phyloP scores from a whole-genome alignment of 2,113 vertebrate genomes.

The Tachuris rubrigastra region DNA sequence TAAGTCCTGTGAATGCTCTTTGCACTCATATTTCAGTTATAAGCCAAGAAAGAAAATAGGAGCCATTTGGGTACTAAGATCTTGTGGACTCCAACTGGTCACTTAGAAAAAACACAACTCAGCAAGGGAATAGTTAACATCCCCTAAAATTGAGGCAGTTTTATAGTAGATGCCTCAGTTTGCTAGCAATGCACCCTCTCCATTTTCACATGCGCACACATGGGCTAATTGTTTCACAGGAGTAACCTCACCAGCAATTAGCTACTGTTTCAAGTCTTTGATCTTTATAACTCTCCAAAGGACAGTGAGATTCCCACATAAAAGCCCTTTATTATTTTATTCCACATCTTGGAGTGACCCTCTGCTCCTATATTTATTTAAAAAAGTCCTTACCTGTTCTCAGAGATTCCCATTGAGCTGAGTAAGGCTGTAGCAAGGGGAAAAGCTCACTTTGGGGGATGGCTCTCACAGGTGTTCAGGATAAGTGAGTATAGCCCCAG shows the following conservation, averaged over 20 bases:
- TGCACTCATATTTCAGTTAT: not conserved
- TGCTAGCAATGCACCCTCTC: not conserved
- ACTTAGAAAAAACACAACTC: not conserved
- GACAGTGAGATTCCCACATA: slow-evolving; percentile 54
- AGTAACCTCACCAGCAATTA: slow-evolving; percentile 57
- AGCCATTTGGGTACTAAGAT: not conserved
- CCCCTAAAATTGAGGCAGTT: not conserved
- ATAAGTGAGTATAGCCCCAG: not conserved
- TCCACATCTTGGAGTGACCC: slow-evolving; percentile 8
- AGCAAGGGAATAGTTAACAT: not conserved
- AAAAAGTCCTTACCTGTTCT: slow-evolving; percentile 5
- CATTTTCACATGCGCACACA: not conserved
- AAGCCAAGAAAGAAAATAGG: not conserved
- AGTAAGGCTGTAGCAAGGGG: not conserved
- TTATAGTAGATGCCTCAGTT: not conserved
- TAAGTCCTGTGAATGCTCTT: not conserved
- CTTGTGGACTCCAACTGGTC: not conserved
- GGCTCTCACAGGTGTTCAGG: not conserved
- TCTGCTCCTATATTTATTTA: not conserved
- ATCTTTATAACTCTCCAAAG: slow-evolving; percentile 37
- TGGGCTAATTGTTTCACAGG: slow-evolving; percentile 21
- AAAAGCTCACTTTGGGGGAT: not conserved
- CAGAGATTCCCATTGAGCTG: not conserved
- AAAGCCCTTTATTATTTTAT: slow-evolving; percentile 32
- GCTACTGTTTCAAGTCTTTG: slow-evolving; percentile 38